phyloP scores from a whole-genome alignment of 2,113 vertebrate genomes.

The Dasyornis broadbenti region DNA sequence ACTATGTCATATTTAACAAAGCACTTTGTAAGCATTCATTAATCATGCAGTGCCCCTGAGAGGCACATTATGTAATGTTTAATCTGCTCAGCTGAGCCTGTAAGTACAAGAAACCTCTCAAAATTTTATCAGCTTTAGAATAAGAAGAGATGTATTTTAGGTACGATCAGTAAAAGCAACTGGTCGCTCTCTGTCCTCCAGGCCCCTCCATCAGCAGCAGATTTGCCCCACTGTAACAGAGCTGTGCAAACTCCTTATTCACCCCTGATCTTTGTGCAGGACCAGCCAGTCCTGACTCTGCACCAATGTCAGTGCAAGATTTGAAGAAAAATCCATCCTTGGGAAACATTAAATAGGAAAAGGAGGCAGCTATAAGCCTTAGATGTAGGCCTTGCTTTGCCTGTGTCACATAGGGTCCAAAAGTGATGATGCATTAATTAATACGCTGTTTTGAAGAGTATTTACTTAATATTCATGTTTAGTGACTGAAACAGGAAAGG shows the following conservation, averaged over 20 bases:
- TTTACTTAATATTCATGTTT: not conserved
- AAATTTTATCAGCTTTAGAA: constrained; percentile 39
- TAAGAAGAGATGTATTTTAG: not conserved
- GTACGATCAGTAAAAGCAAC: rapidly evolving
- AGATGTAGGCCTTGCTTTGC: not conserved
- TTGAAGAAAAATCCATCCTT: not conserved
- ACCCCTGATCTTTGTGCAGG: not conserved
- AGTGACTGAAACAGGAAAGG: not conserved
- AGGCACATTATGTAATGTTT: constrained; percentile 57
- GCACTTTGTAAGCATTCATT: constrained; percentile 53
- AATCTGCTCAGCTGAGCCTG: constrained; percentile 43
- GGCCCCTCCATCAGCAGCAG: not conserved
- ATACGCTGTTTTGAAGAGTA: not conserved
- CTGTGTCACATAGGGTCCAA: not conserved
- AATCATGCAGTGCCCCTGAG: constrained; percentile 54
- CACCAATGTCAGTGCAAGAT: not conserved
- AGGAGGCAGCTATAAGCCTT: not conserved
- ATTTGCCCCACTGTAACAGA: too few relatives aligned
- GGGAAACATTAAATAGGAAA: not conserved
- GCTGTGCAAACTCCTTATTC: not conserved
- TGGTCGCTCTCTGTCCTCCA: rapidly evolving
- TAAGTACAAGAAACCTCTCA: constrained; percentile 50
- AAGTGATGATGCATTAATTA: not conserved
- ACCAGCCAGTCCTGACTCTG: not conserved
- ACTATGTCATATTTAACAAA: constrained; percentile 45